Evolutionary conservation across 2,888 invertebrate genomes (phyloP).

Genomic region (Aphidoletes aphidimyza): DNA sequence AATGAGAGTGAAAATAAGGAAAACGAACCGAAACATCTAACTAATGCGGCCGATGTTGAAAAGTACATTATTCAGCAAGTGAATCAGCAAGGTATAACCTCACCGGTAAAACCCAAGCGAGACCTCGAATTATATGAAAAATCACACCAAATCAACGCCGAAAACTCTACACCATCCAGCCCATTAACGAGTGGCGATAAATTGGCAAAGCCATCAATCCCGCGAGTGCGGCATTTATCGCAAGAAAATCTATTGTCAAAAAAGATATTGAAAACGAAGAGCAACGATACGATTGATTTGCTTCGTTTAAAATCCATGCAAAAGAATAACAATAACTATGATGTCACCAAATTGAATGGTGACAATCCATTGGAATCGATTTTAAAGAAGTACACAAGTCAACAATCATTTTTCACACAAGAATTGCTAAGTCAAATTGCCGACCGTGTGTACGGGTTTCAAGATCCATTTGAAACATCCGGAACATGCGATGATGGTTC

Average conservation of each 20-base stretch:
- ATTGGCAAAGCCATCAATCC: not conserved
- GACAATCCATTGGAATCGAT: not conserved
- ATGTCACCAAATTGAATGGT: not conserved
- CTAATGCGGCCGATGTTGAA: constrained; percentile 22
- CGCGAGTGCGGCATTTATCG: constrained; percentile 44
- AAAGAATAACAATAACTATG: not conserved
- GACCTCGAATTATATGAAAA: constrained; percentile 58
- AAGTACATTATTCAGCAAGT: constrained; percentile 35
- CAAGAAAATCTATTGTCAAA: constrained; percentile 47
- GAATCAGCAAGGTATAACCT: constrained; percentile 26
- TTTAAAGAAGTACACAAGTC: constrained; percentile 57
- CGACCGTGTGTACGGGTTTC: constrained; percentile 54
- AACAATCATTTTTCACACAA: constrained; percentile 58
- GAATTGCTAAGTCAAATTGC: constrained; percentile 58
- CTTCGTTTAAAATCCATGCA: constrained; percentile 5
- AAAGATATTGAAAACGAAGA: not conserved
- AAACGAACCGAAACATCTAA: not conserved
- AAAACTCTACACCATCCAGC: not conserved
- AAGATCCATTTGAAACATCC: constrained; percentile 14
- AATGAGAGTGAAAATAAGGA: not conserved
- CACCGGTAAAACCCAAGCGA: constrained; percentile 59
- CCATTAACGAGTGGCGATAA: not conserved
- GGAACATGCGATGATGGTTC: constrained; percentile 58
- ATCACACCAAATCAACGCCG: not conserved
- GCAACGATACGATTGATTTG: constrained; percentile 18